phyloP scores from a whole-genome alignment of 2,888 invertebrate species.

The Diplazon laetatorius region DNA sequence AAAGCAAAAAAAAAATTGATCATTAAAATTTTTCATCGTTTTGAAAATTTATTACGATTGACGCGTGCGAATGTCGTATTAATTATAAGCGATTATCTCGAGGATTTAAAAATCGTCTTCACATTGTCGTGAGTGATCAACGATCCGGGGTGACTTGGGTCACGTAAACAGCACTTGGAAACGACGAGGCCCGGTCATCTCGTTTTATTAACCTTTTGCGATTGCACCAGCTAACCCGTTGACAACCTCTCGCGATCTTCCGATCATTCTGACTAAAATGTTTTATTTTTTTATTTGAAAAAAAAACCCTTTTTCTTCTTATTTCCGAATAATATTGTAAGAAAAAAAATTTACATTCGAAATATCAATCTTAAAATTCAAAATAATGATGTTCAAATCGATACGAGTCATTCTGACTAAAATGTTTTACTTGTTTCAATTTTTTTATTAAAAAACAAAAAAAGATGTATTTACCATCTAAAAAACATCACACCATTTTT shows the following conservation, averaged over 20 bases:
- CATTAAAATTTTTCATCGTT: neutral
- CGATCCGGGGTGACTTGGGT: conserved; percentile 28
- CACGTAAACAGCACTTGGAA: conserved; percentile 36
- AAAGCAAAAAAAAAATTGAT: neutral
- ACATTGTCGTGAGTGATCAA: conserved; percentile 43
- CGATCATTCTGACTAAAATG: neutral
- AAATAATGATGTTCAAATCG: no score
- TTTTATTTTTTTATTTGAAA: neutral
- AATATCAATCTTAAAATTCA: neutral
- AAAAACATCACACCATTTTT: no score
- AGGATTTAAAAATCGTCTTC: conserved; percentile 38
- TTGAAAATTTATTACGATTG: neutral
- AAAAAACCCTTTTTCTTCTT: neutral
- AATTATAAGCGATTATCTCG: conserved; percentile 41
- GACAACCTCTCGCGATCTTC: conserved; percentile 24
- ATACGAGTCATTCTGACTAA: no score
- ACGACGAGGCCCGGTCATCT: conserved; percentile 18
- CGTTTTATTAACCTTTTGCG: conserved; percentile 9
- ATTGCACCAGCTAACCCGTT: conserved; percentile 22
- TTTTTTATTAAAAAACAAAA: no score
- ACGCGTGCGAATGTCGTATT: conserved; percentile 10
- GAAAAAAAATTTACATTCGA: no score
- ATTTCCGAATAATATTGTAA: no score
- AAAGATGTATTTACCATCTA: no score
- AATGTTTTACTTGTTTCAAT: no score